Conservation (phyloP, 2,888 invertebrate genomes). For the Trachelus stipa region DNA sequence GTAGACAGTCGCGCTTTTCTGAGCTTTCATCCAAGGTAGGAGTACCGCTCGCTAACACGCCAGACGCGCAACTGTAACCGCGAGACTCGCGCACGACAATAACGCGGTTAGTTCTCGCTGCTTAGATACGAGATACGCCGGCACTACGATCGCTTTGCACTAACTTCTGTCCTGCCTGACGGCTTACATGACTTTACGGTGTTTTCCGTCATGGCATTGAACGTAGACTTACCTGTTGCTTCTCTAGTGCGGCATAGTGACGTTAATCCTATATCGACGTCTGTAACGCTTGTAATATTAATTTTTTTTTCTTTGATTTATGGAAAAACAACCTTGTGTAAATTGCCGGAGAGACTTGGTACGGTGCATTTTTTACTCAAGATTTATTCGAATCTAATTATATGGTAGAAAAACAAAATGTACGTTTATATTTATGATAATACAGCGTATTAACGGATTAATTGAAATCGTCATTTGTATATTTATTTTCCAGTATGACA, state of each 20-base stretch:
- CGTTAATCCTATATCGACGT: neutral
- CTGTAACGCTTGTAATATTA: neutral
- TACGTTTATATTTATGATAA: neutral
- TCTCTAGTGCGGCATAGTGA: neutral
- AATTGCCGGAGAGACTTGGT: neutral
- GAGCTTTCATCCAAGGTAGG: slow-evolving; percentile 6
- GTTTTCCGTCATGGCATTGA: neutral
- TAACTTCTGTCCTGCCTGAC: neutral
- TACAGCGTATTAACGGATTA: neutral
- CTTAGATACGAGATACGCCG: neutral
- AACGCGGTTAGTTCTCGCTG: slow-evolving; percentile 30
- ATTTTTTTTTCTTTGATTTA: neutral
- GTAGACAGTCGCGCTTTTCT: neutral
- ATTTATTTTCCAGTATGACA: neutral
- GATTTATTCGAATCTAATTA: neutral
- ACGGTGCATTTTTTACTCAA: neutral
- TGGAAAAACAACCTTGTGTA: neutral
- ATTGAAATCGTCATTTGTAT: neutral
- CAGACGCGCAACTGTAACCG: slow-evolving; percentile 42
- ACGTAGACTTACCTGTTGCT: neutral
- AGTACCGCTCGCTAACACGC: slow-evolving; percentile 27
- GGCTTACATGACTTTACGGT: neutral
- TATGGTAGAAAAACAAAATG: neutral
- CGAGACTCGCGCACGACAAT: slow-evolving; percentile 40
- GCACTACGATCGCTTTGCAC: neutral